Base-by-base conservation (phyloP, 2,888 invertebrate species). In the Tethea ocularis region DNA sequence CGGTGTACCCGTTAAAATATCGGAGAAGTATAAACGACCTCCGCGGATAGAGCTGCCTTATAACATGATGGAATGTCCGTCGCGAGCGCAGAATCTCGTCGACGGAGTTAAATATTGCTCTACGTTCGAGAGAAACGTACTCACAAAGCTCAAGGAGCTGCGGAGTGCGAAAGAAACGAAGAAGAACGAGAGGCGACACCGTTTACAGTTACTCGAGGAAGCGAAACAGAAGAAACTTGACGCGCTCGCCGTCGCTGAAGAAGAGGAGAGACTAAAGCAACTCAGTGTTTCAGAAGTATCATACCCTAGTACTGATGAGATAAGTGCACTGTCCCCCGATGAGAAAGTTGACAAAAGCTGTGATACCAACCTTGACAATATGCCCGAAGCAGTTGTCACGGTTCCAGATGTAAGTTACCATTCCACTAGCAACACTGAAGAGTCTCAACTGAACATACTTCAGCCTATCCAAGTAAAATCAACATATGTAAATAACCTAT, bases 1-100 rank as follows among this genome's bases (percentile, higher is more conserved):
- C 88, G 96, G 96, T 71, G 96, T 98, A 73, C 96, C 96, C 78
- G 97, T 98, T 62, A 97, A 97, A 94, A 97, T 98, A 87, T 96
- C 97, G 55, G 97, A 98, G 87, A 96, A 95, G 76, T 98, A 96
- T 83, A 97, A 97, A 84, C 96, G 97, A 68, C 97, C 97, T 24
- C 95, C 96, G 59, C 75, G 80, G 68, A 87, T 89, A 56, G 95
- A 94, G 63, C 87, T 95, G 64, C 95, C 95, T 57, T 86, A 89
- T 71, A 84, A 82, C 70, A 83, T 91, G 24, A 76, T 69, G 51
- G 92, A 91, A 66, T 83, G 84, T 66, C 77, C 87, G 51, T 64
- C 79, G 41, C 82, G 89, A 69, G 88, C 91, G n/a, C 86, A 88
- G 68, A 83, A 82, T 78, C 81, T 85, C 62, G 83, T 91, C 38